Evolutionary conservation across 1,140 invertebrate genomes (phyloP).

Genomic region (Cheumatopsyche charites): DNA sequence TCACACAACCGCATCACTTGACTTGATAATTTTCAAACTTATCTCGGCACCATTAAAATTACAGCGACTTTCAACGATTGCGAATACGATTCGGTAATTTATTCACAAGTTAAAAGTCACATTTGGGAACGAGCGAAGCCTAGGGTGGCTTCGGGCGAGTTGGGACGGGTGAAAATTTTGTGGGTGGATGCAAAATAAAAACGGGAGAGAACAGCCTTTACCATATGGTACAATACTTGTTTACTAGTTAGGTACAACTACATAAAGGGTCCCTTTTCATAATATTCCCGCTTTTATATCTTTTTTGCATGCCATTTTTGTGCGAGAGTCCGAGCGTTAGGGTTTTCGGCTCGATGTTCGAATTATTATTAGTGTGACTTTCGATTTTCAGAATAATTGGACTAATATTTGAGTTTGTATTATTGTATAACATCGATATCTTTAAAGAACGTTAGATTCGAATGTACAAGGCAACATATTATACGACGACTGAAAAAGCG

Average conservation of each 20-base stretch:
- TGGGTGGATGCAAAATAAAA: constrained; percentile 39
- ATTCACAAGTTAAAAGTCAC: constrained; percentile 16
- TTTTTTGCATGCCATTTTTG: constrained; percentile 36
- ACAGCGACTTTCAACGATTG: no score
- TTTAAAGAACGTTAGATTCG: no score
- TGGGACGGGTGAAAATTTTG: constrained; percentile 32
- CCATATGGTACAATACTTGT: constrained; percentile 45
- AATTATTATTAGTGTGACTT: no score
- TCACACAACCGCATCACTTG: no score
- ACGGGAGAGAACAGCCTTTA: constrained; percentile 39
- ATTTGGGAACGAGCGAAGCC: constrained; percentile 12
- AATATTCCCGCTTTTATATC: constrained; percentile 38
- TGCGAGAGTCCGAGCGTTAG: neutral
- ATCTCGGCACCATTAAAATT: no score
- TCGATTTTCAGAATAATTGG: no score
- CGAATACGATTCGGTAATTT: neutral
- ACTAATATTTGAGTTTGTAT: no score
- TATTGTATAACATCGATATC: no score
- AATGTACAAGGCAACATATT: no score
- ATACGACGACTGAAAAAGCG: no score
- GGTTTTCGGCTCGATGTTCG: neutral
- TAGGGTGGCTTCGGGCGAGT: neutral
- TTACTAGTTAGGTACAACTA: constrained; percentile 47
- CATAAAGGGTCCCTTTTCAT: constrained; percentile 40
- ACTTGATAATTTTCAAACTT: no score